phyloP scores from a whole-genome alignment of 2,113 vertebrate species.

The Crotalus horridus region DNA sequence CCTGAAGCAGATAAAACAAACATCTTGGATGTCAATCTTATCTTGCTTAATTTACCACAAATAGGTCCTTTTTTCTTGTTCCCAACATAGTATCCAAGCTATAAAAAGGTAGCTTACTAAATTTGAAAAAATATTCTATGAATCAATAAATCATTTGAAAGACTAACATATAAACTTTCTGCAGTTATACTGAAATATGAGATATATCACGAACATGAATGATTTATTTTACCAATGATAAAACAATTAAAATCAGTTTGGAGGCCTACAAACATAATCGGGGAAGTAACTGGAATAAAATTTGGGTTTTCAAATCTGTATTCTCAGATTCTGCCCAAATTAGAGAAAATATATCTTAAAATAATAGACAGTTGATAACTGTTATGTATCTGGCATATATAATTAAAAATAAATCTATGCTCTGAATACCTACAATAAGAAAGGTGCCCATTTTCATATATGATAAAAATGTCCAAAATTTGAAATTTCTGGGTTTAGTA shows the following conservation, averaged over 20 bases:
- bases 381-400: background rate
- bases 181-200: background rate
- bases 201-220: background rate
- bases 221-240: background rate
- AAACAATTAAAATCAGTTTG: background rate
- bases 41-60: background rate
- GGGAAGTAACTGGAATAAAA: background rate
- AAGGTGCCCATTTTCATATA: background rate
- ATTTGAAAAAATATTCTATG: background rate
- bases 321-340: background rate
- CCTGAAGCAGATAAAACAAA: background rate
- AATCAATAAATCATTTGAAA: background rate
- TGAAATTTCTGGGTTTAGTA: background rate
- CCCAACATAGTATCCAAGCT: background rate
- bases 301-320: background rate
- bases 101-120: background rate
- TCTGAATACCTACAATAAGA: background rate
- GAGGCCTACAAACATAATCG: background rate
- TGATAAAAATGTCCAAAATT: background rate
- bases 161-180: background rate
- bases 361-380: background rate
- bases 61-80: background rate
- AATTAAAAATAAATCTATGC: background rate
- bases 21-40: background rate
- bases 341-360: background rate